Evolutionary conservation across 2,888 invertebrate genomes (phyloP), one percentile per base, ranked within the genome.

Genomic region (Brassicogethes aeneus): DNA sequence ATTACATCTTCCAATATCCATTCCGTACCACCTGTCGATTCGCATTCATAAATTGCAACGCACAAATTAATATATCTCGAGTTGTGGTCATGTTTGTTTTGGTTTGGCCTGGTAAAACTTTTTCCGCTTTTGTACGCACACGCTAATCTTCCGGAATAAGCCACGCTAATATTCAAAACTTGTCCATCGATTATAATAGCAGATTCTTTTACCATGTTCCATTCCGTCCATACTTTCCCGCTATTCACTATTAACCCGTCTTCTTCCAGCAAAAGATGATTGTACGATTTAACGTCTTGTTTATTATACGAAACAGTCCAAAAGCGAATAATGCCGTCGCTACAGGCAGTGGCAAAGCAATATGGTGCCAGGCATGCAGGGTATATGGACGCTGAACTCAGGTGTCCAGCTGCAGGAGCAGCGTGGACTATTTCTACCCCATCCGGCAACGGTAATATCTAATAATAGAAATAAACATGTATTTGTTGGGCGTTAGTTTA

Each of bases 291-390:
- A 2, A 67, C 55, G 17, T 56, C 52, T 17, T 50, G 52, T 0
- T 50, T 37, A 38, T 59, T 57, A 36, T 49, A 55, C 3, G 61
- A 60, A 2, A 68, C 64, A 66, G 65, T 86, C 92, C 92, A 92
- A 66, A 92, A 92, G 43, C 91, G 79, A 29, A 92, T 79, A 0
- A 86, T 81, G 48, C 93, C 92, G 62, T 99, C 97, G 8, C 91
- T 86, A 62, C 96, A 97, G 1, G 95, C 94, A 0, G 96, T 95
- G 0, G 92, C 87, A 44, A 99, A 77, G 45, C 94, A 89, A 64
- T 96, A 99, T 0, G 97, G 97, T 0, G 97, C 94, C 59, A 94
- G 82, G 68, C 97, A 99, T n/a, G 96, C 96, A 2, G 97, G 96
- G 70, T 97, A 97, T 57, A 99, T 93, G 15, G 94, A 94, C 0